These are phyloP conservation scores for Hepsetus odoe DNA, from an alignment of 2,113 vertebrate species.

Conservation along the genomic window DNA sequence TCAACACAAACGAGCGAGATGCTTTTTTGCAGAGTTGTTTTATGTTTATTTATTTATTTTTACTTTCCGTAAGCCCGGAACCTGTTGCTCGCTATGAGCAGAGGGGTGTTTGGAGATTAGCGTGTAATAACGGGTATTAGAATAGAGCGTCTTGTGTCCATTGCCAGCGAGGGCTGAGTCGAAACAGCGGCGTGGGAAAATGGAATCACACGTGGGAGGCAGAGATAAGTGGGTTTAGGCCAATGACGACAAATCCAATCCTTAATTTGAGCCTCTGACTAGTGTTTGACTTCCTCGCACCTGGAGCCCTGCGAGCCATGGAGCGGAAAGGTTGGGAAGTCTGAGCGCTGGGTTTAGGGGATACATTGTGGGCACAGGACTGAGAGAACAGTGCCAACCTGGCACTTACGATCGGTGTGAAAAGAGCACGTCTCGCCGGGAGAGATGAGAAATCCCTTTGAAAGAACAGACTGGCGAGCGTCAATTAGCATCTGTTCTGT, in stretches of 20 bases:
- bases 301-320: background rate
- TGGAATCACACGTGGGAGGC: slow-evolving; percentile 48
- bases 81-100: slow-evolving; percentile 10
- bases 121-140: slow-evolving; percentile 50
- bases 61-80: background rate
- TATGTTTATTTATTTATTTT: background rate
- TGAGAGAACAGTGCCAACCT: background rate
- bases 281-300: slow-evolving; percentile 28
- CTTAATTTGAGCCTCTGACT: slow-evolving; percentile 48
- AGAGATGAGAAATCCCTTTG: background rate
- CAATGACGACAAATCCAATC: slow-evolving; percentile 38
- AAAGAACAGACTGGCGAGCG: too few relatives aligned
- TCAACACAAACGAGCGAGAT: background rate
- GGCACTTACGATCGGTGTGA: background rate
- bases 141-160: slow-evolving; percentile 42
- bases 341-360: background rate
- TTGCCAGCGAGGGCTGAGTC: slow-evolving; percentile 26
- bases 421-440: background rate
- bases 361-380: background rate
- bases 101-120: slow-evolving; percentile 46
- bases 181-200: slow-evolving; percentile 48
- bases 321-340: background rate
- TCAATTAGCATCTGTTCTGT: too few relatives aligned
- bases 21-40: background rate
- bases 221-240: slow-evolving; percentile 53